Evolutionary conservation across 2,113 vertebrate genomes (phyloP).

Genomic region (Camarhynchus parvulus): DNA sequence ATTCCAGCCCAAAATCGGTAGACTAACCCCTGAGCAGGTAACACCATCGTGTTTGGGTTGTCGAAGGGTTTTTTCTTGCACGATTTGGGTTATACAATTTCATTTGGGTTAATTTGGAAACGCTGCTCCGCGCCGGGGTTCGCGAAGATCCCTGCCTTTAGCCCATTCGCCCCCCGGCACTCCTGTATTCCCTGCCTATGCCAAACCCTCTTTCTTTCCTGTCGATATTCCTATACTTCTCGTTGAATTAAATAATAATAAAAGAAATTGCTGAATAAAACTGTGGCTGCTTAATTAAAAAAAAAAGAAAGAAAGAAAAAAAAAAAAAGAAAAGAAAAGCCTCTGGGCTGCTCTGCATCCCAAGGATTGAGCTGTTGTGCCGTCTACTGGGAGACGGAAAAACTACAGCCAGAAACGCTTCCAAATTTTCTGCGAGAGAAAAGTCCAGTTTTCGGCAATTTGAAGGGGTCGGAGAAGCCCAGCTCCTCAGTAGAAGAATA

Average conservation of each 20-base stretch:
- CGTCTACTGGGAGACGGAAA: slow-evolving; percentile 86
- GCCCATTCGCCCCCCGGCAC: not conserved
- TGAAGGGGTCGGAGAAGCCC: not conserved
- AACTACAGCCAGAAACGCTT: slow-evolving; percentile 68
- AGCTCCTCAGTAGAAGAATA: not conserved
- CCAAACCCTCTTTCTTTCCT: not conserved
- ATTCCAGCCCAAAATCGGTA: not conserved
- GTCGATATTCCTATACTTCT: not conserved
- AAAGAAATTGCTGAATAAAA: not conserved
- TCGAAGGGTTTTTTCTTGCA: fast-evolving
- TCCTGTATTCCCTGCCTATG: not conserved
- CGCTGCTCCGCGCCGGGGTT: not conserved
- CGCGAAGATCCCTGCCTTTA: not conserved
- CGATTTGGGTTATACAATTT: not conserved
- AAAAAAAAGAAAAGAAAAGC: not conserved
- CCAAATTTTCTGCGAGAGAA: not conserved
- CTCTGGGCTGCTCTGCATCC: not conserved
- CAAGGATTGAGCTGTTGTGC: slow-evolving; percentile 89
- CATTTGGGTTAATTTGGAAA: not conserved
- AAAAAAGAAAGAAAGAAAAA: not conserved
- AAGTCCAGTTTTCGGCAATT: not conserved
- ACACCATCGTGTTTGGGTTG: not conserved
- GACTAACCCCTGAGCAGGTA: not conserved
- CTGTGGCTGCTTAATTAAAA: slow-evolving; percentile 20
- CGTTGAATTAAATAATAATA: not conserved